phyloP scores from a whole-genome alignment of 2,797 vertebrate species.

The Takifugu rubripes region DNA sequence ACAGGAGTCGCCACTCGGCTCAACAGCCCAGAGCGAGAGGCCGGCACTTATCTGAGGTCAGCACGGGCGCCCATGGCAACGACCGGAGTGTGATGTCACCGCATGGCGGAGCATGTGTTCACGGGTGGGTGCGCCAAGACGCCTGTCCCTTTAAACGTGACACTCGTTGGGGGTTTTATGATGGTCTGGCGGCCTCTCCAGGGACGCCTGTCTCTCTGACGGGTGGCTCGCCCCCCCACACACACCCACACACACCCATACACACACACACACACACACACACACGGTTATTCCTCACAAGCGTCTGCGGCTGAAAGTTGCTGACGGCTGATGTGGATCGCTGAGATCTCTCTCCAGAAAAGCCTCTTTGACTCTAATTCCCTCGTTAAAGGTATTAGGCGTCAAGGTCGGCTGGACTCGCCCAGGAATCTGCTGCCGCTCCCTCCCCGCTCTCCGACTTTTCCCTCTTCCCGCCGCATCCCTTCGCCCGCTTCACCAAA shows the following conservation, averaged over 20 bases:
- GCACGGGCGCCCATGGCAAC: conserved; percentile 69
- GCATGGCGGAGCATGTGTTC: conserved; percentile 64
- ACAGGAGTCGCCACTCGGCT: conserved; percentile 62
- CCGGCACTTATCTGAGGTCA: conserved; percentile 66
- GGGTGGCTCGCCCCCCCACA: conserved; percentile 23
- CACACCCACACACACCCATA: conserved; percentile 6
- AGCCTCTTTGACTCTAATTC: conserved; percentile 68
- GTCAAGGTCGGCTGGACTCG: conserved; percentile 62
- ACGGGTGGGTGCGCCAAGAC: conserved; percentile 56
- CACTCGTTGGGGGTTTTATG: conserved; percentile 44
- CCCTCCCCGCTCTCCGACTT: not conserved
- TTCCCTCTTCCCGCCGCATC: not conserved
- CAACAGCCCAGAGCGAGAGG: conserved; percentile 44
- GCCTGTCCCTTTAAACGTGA: conserved; percentile 55
- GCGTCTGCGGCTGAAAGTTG: conserved; percentile 40
- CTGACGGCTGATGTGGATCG: conserved; percentile 60
- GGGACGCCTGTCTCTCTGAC: conserved; percentile 9
- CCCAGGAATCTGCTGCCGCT: conserved; percentile 17
- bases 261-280: not conserved
- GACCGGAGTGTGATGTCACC: conserved; percentile 67
- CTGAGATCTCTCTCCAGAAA: conserved; percentile 60
- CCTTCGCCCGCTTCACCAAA: not conserved
- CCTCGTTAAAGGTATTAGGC: conserved; percentile 66
- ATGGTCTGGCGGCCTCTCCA: conserved; percentile 17
- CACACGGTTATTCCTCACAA: conserved; percentile 30